Conservation (phyloP, 2,113 vertebrate species). For the Halichoerus grypus region DNA sequence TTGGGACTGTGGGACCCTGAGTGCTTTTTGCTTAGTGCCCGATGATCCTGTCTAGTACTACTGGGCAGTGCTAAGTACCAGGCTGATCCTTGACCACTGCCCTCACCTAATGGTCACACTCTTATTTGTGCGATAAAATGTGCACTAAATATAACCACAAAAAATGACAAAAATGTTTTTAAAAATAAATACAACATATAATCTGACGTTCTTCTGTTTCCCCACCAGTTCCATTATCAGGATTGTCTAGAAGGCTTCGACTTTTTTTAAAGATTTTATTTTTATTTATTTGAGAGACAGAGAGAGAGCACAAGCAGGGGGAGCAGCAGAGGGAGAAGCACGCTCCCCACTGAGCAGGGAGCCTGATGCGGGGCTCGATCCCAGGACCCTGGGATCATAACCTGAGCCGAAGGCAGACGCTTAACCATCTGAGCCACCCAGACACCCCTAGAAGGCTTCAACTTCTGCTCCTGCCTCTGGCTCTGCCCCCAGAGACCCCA, state of each 20-base stretch:
- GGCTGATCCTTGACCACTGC: not conserved
- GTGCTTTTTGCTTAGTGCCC: not conserved
- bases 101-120: not conserved
- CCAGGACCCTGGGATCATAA: not conserved
- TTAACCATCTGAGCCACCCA: not conserved
- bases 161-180: not conserved
- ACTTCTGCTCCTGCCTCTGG: not conserved
- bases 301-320: not conserved
- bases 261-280: not conserved
- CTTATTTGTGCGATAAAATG: not conserved
- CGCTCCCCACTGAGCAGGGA: too few species aligned
- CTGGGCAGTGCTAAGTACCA: not conserved
- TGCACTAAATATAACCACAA: not conserved
- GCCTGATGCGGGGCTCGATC: too few species aligned
- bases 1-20: not conserved
- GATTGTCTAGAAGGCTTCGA: not conserved
- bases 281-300: not conserved
- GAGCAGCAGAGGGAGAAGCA: not conserved
- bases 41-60: not conserved
- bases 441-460: not conserved
- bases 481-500: not conserved
- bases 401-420: not conserved
- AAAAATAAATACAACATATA: not conserved
- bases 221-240: not conserved
- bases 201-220: not conserved